Conservation (phyloP, 2,113 vertebrate species). For the Mus pahari region DNA sequence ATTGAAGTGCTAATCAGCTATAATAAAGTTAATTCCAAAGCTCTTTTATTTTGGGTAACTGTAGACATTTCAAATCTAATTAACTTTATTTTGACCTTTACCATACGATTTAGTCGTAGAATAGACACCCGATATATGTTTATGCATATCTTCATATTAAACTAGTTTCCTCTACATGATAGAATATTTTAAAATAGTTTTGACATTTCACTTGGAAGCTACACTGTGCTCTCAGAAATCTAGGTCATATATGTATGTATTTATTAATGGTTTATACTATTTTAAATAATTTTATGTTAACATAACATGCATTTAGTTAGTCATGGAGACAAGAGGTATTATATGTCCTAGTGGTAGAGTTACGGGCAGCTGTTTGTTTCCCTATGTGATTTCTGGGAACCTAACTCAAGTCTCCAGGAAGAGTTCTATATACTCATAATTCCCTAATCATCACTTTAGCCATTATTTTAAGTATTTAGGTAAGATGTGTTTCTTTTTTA, state of each 20-base stretch:
- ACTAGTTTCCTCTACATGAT: background rate
- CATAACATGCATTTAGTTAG: background rate
- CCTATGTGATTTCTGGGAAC: no score
- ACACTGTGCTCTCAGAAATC: slow-evolving; percentile 5
- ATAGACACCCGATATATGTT: background rate
- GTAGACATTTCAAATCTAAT: background rate
- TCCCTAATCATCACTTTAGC: background rate
- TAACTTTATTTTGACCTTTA: slow-evolving; percentile 11
- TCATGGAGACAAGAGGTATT: background rate
- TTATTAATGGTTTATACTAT: background rate
- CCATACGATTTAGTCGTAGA: background rate
- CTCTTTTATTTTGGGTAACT: background rate
- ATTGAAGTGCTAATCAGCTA: background rate
- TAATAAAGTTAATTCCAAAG: background rate
- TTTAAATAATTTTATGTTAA: background rate
- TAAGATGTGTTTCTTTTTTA: background rate
- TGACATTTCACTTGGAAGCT: background rate
- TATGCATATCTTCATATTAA: background rate
- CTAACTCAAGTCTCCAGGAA: no score
- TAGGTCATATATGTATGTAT: background rate
- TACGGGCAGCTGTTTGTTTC: background rate
- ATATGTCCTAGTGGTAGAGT: background rate
- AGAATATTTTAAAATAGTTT: background rate
- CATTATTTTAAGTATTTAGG: background rate
- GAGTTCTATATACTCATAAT: background rate